Evolutionary conservation across 2,888 invertebrate genomes (phyloP).

Genomic region (Morpho achilles): DNA sequence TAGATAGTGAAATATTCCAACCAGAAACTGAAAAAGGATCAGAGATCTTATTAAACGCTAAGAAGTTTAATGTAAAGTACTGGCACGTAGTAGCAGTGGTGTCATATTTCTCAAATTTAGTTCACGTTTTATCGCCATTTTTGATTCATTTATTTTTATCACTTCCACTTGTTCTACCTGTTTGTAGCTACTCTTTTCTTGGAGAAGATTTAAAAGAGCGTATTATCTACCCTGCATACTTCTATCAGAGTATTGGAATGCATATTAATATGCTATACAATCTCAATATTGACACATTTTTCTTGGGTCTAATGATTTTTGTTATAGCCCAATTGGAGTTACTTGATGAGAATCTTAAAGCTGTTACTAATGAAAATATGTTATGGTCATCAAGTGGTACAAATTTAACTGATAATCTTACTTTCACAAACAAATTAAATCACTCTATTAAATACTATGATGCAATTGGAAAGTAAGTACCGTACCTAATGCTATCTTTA

Average conservation of each 20-base stretch:
- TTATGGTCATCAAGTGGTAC: background rate
- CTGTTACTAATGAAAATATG: slow-evolving; percentile 31
- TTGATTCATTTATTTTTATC: slow-evolving; percentile 38
- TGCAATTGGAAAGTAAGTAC: slow-evolving; percentile 45
- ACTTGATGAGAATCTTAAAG: slow-evolving; percentile 44
- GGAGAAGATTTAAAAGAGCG: slow-evolving; percentile 35
- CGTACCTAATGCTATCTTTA: no score
- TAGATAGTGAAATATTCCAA: slow-evolving; percentile 50
- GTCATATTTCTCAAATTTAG: slow-evolving; percentile 36
- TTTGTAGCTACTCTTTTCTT: slow-evolving; percentile 48
- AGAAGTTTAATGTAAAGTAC: slow-evolving; percentile 40
- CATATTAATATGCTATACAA: slow-evolving; percentile 45
- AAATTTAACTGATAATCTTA: slow-evolving; percentile 3
- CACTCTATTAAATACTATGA: slow-evolving; percentile 44
- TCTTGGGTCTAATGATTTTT: slow-evolving; percentile 49
- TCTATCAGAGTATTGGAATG: slow-evolving; percentile 50
- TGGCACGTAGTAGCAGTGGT: slow-evolving; percentile 41
- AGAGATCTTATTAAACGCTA: slow-evolving; percentile 39
- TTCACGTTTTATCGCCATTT: slow-evolving; percentile 38
- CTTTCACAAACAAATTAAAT: slow-evolving; percentile 36
- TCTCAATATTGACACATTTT: slow-evolving; percentile 49
- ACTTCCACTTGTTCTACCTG: slow-evolving; percentile 37
- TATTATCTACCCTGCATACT: slow-evolving; percentile 45
- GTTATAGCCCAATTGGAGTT: slow-evolving; percentile 51
- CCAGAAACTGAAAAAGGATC: slow-evolving; percentile 35